Conservation (phyloP, 2,888 invertebrate genomes). For the Timandra comae region DNA sequence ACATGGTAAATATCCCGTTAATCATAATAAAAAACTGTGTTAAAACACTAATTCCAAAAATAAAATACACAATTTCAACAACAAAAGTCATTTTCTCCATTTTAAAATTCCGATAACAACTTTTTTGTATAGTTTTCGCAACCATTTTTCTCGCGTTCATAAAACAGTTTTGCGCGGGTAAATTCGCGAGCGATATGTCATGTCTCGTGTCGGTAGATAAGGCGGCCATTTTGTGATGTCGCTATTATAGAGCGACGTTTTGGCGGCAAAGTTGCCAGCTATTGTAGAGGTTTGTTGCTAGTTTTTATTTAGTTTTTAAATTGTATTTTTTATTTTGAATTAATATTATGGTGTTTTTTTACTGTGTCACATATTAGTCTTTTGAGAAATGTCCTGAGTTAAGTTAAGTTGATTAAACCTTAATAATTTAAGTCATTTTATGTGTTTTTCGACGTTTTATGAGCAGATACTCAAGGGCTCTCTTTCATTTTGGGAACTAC, state of each 20-base stretch:
- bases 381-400: too few species aligned
- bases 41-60: too few species aligned
- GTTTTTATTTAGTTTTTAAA: constrained; percentile 1
- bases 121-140: background rate
- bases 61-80: background rate
- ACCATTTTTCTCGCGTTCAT: constrained; percentile 15
- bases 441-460: too few species aligned
- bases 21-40: too few species aligned
- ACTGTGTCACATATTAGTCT: too few species aligned
- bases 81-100: background rate
- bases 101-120: too few species aligned
- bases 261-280: constrained; percentile 12
- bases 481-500: too few species aligned
- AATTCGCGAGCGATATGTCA: constrained; percentile 22
- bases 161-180: constrained; percentile 9
- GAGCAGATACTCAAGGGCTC: too few species aligned
- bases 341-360: too few species aligned
- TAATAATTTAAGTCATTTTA: too few species aligned
- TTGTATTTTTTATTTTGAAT: constrained; percentile 2
- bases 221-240: constrained; percentile 20
- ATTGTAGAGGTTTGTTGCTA: too few species aligned
- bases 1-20: too few species aligned
- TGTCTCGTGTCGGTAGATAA: constrained; percentile 20
- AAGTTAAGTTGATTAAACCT: constrained; percentile 10
- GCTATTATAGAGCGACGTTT: constrained; percentile 14